A percentile compares a stretch with the other conserved stretches of the same genome.
These are phyloP conservation scores for Zaprionus tsacasi DNA, from an alignment of 1,140 invertebrate genomes.

Conservation along the genomic window DNA sequence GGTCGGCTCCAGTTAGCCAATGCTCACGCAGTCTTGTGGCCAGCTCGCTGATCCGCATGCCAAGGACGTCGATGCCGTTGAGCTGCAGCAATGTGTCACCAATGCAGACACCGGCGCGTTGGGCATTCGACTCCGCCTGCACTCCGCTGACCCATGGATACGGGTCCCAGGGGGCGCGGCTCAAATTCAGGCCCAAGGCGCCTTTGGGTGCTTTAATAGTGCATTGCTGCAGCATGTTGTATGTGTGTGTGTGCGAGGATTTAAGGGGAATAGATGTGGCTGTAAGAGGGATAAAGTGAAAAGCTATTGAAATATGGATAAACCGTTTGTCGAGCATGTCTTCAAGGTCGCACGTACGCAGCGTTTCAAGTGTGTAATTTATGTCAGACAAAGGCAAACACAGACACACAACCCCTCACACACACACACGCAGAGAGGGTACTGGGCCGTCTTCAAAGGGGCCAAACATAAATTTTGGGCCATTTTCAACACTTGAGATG, in stretches of 20 bases:
- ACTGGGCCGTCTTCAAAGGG: conserved; percentile 23
- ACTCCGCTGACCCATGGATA: conserved; percentile 84
- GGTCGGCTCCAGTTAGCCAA: conserved; percentile 75
- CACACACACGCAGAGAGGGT: conserved; percentile 19
- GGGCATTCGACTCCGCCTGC: conserved; percentile 76
- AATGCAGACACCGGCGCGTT: conserved; percentile 73
- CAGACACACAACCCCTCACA: conserved; percentile 21
- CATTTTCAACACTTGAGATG: conserved; percentile 69
- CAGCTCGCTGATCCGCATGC: conserved; percentile 80
- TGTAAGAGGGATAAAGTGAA: conserved; percentile 17
- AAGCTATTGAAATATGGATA: conserved; percentile 19
- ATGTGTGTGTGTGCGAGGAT: background rate
- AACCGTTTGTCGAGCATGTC: conserved; percentile 6
- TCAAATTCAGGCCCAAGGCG: conserved; percentile 82
- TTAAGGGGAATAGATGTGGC: background rate
- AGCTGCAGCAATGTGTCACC: conserved; percentile 84
- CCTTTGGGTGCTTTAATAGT: conserved; percentile 77
- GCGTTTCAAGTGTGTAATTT: conserved; percentile 63
- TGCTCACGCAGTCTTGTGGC: conserved; percentile 75
- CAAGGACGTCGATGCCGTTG: conserved; percentile 81
- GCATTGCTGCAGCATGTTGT: conserved; percentile 71
- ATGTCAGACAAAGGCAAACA: conserved; percentile 54
- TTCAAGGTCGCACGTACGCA: conserved; percentile 55
- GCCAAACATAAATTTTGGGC: conserved; percentile 62
- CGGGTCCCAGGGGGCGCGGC: conserved; percentile 84